A percentile compares a stretch with the other conserved stretches of the same genome.
Evolutionary conservation across 2,113 vertebrate genomes (phyloP).

Genomic region (Porphyrio hochstetteri): DNA sequence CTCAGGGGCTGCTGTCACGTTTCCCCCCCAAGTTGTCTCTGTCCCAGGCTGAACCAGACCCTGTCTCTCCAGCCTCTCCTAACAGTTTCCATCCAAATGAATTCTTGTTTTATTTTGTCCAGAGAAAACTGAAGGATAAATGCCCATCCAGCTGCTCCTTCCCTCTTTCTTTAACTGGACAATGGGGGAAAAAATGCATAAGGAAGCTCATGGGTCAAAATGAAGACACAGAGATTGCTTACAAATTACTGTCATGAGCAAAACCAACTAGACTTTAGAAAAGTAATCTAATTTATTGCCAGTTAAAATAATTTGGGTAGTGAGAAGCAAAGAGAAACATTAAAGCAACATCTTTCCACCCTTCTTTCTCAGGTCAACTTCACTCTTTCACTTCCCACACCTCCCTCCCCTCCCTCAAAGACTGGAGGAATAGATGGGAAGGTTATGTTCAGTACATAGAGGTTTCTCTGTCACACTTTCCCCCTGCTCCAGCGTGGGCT

Average conservation of each 20-base stretch:
- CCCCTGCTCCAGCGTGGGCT: accelerated
- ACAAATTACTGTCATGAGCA: background rate
- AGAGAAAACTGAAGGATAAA: background rate
- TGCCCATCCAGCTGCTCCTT: background rate
- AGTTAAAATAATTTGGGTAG: background rate
- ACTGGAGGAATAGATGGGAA: background rate
- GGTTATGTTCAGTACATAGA: background rate
- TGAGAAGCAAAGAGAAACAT: background rate
- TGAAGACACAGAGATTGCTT: background rate
- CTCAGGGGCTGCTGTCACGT: background rate
- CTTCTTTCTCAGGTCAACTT: background rate
- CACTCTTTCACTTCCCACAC: background rate
- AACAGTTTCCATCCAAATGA: background rate
- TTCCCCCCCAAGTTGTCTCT: background rate
- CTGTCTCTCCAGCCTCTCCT: background rate
- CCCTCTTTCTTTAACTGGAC: background rate
- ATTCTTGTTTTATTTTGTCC: background rate
- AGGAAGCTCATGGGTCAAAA: background rate
- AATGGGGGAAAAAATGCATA: background rate
- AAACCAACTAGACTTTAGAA: background rate
- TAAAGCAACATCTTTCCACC: background rate
- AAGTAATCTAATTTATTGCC: background rate
- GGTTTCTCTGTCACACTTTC: background rate
- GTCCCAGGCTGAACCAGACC: background rate
- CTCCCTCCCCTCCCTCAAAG: accelerated